Percentiles rank a stretch among this genome's conserved stretches.
Conservation (phyloP, 2,888 invertebrate genomes). For the Drosophila silvestris region DNA sequence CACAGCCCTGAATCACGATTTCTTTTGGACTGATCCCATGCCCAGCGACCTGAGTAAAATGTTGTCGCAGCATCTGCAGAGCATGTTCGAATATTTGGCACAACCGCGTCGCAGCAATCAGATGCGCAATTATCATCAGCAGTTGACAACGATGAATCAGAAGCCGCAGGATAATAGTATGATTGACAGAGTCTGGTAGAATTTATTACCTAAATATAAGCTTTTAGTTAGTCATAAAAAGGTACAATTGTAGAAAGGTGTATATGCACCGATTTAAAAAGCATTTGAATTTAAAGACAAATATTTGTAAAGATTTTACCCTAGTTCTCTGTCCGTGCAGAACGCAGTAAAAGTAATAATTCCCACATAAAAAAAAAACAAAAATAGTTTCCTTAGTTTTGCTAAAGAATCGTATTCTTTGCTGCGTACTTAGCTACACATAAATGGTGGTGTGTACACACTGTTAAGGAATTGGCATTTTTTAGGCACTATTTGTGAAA, state of each 20-base stretch:
- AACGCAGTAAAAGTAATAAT: constrained; percentile 6
- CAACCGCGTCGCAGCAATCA: constrained; percentile 90
- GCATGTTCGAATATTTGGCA: constrained; percentile 97
- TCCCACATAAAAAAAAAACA: constrained; percentile 13
- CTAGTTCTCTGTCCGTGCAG: neutral
- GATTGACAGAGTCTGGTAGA: constrained; percentile 93
- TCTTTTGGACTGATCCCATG: constrained; percentile 99
- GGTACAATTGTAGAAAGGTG: constrained; percentile 20
- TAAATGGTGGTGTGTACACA: constrained; percentile 35
- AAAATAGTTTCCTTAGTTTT: neutral
- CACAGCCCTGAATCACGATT: constrained; percentile 97
- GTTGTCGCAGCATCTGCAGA: constrained; percentile 95
- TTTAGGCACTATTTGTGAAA: constrained; percentile 30
- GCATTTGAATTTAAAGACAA: neutral
- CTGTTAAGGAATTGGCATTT: constrained; percentile 24
- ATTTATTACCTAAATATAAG: constrained; percentile 1
- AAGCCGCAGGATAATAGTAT: constrained; percentile 92
- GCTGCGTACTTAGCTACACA: constrained; percentile 6
- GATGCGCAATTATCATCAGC: constrained; percentile 90
- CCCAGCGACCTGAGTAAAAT: constrained; percentile 96
- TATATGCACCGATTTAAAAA: constrained; percentile 17
- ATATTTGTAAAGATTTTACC: constrained; percentile 4
- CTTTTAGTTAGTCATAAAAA: constrained; percentile 14
- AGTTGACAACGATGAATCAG: constrained; percentile 85
- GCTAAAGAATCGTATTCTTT: neutral